These are phyloP conservation scores for Melanocharis versteri DNA, from an alignment of 2,113 vertebrate species.

Conservation along the genomic window DNA sequence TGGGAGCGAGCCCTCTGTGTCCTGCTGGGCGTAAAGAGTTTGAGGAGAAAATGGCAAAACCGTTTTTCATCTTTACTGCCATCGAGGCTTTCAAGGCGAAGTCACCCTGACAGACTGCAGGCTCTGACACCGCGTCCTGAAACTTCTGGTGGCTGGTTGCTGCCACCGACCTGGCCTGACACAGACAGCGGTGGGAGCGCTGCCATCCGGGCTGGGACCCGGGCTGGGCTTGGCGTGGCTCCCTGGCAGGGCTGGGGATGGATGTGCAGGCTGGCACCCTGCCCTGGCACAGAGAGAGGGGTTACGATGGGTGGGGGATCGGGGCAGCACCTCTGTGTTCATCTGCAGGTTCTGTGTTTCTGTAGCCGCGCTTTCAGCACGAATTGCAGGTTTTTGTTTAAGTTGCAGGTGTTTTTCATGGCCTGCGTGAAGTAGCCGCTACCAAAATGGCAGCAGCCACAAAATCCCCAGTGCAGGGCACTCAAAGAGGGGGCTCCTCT, in stretches of 20 bases:
- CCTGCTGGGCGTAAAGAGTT: not conserved
- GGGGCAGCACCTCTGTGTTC: not conserved
- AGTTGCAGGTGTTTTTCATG: not conserved
- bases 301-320: rapidly evolving
- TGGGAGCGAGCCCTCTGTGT: not conserved
- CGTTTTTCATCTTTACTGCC: not conserved
- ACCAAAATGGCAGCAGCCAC: not conserved
- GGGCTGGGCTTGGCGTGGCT: rapidly evolving
- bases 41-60: not conserved
- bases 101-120: not conserved
- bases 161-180: not conserved
- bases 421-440: rapidly evolving
- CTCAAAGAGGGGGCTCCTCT: not conserved
- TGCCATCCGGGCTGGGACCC: not conserved
- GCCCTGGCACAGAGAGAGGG: not conserved
- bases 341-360: not conserved
- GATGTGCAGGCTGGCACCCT: not conserved
- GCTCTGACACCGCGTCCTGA: not conserved
- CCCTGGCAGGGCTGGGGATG: not conserved
- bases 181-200: rapidly evolving
- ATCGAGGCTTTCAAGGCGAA: not conserved
- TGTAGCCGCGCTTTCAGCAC: not conserved
- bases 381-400: not conserved
- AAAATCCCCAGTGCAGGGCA: not conserved
- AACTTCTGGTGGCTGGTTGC: not conserved